Percentiles rank a stretch among this genome's conserved stretches.
phyloP scores from a whole-genome alignment of 2,888 invertebrate species.

The Phortica okadai region DNA sequence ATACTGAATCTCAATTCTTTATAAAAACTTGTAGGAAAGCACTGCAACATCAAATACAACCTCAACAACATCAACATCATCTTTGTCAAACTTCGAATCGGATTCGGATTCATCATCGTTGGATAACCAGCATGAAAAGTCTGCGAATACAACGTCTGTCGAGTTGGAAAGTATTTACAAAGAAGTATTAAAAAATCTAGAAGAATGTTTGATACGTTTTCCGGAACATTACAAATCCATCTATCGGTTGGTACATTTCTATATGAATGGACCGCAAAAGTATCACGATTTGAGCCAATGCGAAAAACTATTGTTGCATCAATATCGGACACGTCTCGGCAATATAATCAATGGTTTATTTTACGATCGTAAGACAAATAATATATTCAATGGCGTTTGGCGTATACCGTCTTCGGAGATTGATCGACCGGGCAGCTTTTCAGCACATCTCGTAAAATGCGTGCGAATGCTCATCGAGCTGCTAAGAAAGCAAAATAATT shows the following conservation, averaged over 20 bases:
- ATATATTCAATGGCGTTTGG: conserved; percentile 97
- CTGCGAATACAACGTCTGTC: conserved; percentile 50
- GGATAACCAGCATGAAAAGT: conserved; percentile 50
- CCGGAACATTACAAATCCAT: conserved; percentile 95
- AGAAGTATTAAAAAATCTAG: conserved; percentile 86
- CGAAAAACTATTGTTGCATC: conserved; percentile 83
- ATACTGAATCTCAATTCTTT: too few relatives aligned
- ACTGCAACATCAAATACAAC: conserved; percentile 66
- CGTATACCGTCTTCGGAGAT: conserved; percentile 92
- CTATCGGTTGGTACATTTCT: conserved; percentile 90
- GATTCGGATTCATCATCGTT: conserved; percentile 75
- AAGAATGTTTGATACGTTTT: conserved; percentile 90
- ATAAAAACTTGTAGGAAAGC: neutral
- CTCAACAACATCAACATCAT: conserved; percentile 75
- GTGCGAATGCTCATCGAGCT: conserved; percentile 89
- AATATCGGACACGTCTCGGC: conserved; percentile 82
- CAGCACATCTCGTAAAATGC: conserved; percentile 92
- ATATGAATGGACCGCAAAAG: conserved; percentile 83
- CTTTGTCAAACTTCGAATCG: conserved; percentile 77
- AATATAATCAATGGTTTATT: conserved; percentile 89
- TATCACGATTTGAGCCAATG: conserved; percentile 84
- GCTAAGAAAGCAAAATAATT: conserved; percentile 87
- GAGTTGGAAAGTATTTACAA: conserved; percentile 79
- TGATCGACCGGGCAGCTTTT: conserved; percentile 93
- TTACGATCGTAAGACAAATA: conserved; percentile 87